Evolutionary conservation across 2,797 vertebrate genomes (phyloP).

Genomic region (Alfaro cultratus): DNA sequence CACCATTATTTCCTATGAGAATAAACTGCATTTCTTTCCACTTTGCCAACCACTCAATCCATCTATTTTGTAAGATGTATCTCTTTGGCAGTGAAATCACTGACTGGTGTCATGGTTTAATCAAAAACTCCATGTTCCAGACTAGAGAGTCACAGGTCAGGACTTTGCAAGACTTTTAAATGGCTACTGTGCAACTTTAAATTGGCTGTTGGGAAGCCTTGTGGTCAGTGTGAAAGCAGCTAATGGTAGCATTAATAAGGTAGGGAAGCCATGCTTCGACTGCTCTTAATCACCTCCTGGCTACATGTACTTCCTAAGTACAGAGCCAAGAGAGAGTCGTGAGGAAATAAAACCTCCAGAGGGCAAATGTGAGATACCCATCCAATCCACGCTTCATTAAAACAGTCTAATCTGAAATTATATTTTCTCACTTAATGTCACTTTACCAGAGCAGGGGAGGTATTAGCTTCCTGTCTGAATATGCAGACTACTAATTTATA

Average conservation of each 20-base stretch:
- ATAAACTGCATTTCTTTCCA: constrained; percentile 38
- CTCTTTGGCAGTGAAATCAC: constrained; percentile 25
- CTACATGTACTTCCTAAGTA: background rate
- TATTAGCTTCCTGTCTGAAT: constrained; percentile 17
- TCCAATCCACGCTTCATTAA: constrained; percentile 44
- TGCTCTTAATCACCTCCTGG: constrained; percentile 42
- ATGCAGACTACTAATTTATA: constrained; percentile 20
- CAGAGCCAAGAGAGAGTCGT: background rate
- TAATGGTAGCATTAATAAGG: constrained; percentile 55
- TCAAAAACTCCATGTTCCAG: constrained; percentile 23
- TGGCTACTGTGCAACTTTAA: constrained; percentile 47
- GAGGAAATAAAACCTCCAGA: constrained; percentile 31
- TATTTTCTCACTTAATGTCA: constrained; percentile 30
- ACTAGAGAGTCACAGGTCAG: constrained; percentile 6
- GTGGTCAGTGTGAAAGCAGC: constrained; percentile 42
- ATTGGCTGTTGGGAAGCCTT: constrained; percentile 44
- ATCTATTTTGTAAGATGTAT: constrained; percentile 26
- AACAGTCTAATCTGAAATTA: constrained; percentile 24
- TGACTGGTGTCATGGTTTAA: constrained; percentile 39
- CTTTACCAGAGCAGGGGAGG: constrained; percentile 19
- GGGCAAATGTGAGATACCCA: constrained; percentile 36
- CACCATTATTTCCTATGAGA: constrained; percentile 21
- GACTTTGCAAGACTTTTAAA: constrained; percentile 36
- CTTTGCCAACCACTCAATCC: background rate
- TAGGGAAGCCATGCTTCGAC: constrained; percentile 34